Conservation (phyloP, 2,797 vertebrate species). For the Pangasius krempfi region DNA sequence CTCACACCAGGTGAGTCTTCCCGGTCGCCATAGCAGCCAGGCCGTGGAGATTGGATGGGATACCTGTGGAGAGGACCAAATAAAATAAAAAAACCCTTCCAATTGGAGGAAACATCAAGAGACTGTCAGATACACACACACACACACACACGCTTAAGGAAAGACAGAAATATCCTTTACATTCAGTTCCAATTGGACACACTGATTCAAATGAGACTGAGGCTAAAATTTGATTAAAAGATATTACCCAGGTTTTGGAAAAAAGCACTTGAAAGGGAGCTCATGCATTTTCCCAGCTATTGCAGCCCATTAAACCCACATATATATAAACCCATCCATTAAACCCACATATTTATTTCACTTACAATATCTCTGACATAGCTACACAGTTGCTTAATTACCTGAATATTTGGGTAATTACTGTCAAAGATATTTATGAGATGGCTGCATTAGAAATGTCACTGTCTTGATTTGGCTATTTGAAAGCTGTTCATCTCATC, state of each 20-base stretch:
- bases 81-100: conserved; percentile 2
- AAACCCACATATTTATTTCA: conserved; percentile 39
- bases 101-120: conserved; percentile 4
- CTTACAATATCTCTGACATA: conserved; percentile 59
- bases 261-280: conserved; percentile 23
- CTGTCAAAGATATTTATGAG: conserved; percentile 58
- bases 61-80: conserved; percentile 76
- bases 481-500: conserved; percentile 3
- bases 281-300: conserved; percentile 17
- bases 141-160: not conserved
- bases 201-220: conserved; percentile 44
- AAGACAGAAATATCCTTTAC: conserved; percentile 50
- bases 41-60: conserved; percentile 92
- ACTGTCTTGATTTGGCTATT: conserved; percentile 36
- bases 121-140: conserved; percentile 41
- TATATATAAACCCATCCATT: conserved; percentile 11
- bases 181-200: conserved; percentile 56
- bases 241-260: conserved; percentile 59
- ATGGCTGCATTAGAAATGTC: conserved; percentile 70
- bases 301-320: conserved; percentile 43
- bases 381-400: conserved; percentile 64
- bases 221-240: conserved; percentile 69
- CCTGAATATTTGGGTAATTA: conserved; percentile 68
- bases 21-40: conserved; percentile 94
- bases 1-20: conserved; percentile 91